These are phyloP conservation scores for Heliconius aoede DNA, from an alignment of 2,888 invertebrate genomes.

Conservation along the genomic window DNA sequence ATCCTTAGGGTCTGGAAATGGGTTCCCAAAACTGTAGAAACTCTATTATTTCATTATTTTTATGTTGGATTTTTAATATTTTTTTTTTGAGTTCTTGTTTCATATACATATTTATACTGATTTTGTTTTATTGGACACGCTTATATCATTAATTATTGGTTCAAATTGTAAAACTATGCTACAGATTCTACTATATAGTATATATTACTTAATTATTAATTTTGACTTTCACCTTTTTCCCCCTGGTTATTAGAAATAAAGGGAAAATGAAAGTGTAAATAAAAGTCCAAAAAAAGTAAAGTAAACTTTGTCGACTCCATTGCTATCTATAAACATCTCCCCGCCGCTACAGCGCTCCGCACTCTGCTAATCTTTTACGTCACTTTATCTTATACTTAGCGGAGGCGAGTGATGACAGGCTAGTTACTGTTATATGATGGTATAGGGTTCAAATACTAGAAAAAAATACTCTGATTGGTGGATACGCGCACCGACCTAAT, in stretches of 20 bases:
- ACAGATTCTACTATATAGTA: too few species aligned
- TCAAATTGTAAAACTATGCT: too few species aligned
- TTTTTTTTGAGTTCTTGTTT: too few species aligned
- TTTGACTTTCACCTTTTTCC: too few species aligned
- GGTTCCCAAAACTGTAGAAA: slow-evolving; percentile 41
- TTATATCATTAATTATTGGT: too few species aligned
- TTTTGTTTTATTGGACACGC: too few species aligned
- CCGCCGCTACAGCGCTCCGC: slow-evolving; percentile 58
- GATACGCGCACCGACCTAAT: too few species aligned
- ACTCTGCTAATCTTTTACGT: slow-evolving; percentile 57
- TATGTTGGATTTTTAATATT: too few species aligned
- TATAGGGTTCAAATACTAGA: neutral
- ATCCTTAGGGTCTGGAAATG: slow-evolving; percentile 56
- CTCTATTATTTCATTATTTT: neutral
- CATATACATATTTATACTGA: too few species aligned
- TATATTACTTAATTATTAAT: too few species aligned
- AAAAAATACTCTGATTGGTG: neutral
- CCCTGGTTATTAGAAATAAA: too few species aligned
- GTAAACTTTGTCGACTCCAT: slow-evolving; percentile 42
- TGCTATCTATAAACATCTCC: slow-evolving; percentile 30
- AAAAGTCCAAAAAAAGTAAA: neutral
- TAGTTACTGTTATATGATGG: neutral
- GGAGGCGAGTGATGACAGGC: slow-evolving; percentile 4
- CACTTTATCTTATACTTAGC: slow-evolving; percentile 31
- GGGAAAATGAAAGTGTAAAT: too few species aligned